Evolutionary conservation across 2,888 invertebrate genomes (phyloP).

Genomic region (Encarsia formosa): DNA sequence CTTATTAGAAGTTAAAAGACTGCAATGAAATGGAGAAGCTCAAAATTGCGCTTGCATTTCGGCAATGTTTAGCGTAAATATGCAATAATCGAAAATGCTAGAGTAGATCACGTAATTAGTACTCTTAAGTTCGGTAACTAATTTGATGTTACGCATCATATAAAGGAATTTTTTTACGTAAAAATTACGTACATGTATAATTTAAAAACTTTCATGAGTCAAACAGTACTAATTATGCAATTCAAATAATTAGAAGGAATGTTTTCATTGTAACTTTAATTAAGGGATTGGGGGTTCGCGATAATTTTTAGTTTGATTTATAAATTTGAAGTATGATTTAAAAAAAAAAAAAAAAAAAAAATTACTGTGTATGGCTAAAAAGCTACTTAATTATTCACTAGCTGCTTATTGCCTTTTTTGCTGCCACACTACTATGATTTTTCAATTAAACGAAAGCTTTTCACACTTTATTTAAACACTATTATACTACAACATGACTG

Average conservation of each 20-base stretch:
- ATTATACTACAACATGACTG: conserved; percentile 21
- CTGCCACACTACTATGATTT: conserved; percentile 14
- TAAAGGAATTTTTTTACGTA: conserved; percentile 11
- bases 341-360: too few relatives aligned
- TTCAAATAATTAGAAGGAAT: conserved; percentile 8
- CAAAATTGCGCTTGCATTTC: background rate
- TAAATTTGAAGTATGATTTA: conserved; percentile 2
- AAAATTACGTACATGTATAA: conserved; percentile 10
- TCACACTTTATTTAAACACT: conserved; percentile 7
- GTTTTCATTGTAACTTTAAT: conserved; percentile 3
- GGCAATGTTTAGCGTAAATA: conserved; percentile 12
- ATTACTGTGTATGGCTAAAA: too few relatives aligned
- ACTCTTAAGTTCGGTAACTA: conserved; percentile 18
- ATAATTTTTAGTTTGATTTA: conserved; percentile 12
- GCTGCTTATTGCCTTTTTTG: conserved; percentile 6
- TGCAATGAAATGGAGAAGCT: conserved; percentile 6
- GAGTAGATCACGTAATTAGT: conserved; percentile 11
- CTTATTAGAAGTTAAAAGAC: background rate
- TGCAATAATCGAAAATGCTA: conserved; percentile 13
- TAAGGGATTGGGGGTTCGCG: conserved; percentile 6
- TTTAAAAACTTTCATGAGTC: conserved; percentile 6
- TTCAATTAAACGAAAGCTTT: conserved; percentile 8
- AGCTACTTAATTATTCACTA: conserved; percentile 12
- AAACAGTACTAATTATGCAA: conserved; percentile 8
- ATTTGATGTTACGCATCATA: too few relatives aligned